These are phyloP conservation scores for Anthopleura xanthogrammica DNA, from an alignment of 92 coral and sea anemone species.

Conservation along the genomic window DNA sequence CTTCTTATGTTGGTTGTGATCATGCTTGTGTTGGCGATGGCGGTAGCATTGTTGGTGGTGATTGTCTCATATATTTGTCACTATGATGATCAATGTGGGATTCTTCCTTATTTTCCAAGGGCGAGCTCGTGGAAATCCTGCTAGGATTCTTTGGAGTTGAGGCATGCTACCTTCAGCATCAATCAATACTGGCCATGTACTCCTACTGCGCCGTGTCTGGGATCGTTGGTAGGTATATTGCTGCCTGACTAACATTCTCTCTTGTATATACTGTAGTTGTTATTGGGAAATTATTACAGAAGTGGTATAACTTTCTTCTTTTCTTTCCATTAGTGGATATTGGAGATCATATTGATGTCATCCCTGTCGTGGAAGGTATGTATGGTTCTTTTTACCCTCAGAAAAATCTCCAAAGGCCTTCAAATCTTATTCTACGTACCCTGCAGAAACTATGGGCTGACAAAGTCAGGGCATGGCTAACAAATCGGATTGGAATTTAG, in stretches of 20 bases:
- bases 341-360: constrained; percentile 87
- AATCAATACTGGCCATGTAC: constrained; percentile 89
- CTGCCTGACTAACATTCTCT: background rate
- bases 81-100: background rate
- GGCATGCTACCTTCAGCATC: constrained; percentile 84
- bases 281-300: background rate
- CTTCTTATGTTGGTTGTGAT: no score
- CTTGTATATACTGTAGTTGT: background rate
- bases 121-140: constrained; percentile 76
- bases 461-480: background rate
- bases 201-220: constrained; percentile 98
- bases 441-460: background rate
- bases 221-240: constrained; percentile 66
- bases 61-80: no score
- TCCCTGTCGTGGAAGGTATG: constrained; percentile 95
- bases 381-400: background rate
- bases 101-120: constrained; percentile 35
- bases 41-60: no score
- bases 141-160: constrained; percentile 75
- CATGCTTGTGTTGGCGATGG: no score
- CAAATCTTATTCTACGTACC: background rate
- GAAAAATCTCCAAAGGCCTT: no score
- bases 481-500: no score
- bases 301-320: background rate
- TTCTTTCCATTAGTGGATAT: constrained; percentile 65